These are phyloP conservation scores for Psittacula echo DNA, from an alignment of 2,797 vertebrate species.

Conservation along the genomic window DNA sequence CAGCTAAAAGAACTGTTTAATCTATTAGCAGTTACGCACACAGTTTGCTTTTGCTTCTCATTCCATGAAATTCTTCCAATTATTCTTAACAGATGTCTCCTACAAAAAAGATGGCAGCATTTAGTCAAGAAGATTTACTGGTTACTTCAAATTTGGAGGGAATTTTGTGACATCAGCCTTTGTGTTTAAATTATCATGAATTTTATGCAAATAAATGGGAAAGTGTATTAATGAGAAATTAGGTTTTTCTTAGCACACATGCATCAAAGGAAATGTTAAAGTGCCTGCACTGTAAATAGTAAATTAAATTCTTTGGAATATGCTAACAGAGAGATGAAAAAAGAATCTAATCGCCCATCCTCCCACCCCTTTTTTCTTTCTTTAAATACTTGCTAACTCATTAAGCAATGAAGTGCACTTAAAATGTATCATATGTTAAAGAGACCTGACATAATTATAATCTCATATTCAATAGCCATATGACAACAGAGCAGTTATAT, in stretches of 20 bases:
- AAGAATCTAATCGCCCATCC: not conserved
- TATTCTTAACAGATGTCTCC: not conserved
- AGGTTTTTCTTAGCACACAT: not conserved
- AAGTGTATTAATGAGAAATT: not conserved
- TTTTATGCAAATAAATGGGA: not conserved
- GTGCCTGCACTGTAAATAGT: not conserved
- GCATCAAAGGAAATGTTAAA: not conserved
- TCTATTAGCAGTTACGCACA: not conserved
- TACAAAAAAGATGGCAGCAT: not conserved
- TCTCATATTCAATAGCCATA: not conserved
- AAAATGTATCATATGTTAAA: not conserved
- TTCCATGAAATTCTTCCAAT: not conserved
- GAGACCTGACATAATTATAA: not conserved
- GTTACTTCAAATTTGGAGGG: not conserved
- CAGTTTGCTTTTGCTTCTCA: not conserved
- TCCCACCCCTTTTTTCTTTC: not conserved
- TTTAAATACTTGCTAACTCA: not conserved
- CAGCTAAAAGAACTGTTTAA: not conserved
- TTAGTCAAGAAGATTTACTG: not conserved
- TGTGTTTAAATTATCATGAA: not conserved
- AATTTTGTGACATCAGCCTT: not conserved
- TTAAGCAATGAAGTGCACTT: not conserved
- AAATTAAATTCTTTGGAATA: not conserved
- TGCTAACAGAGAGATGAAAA: not conserved
- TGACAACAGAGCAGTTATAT: not conserved